These are phyloP conservation scores for Sturnira hondurensis DNA, from an alignment of 2,113 vertebrate species.

Conservation along the genomic window DNA sequence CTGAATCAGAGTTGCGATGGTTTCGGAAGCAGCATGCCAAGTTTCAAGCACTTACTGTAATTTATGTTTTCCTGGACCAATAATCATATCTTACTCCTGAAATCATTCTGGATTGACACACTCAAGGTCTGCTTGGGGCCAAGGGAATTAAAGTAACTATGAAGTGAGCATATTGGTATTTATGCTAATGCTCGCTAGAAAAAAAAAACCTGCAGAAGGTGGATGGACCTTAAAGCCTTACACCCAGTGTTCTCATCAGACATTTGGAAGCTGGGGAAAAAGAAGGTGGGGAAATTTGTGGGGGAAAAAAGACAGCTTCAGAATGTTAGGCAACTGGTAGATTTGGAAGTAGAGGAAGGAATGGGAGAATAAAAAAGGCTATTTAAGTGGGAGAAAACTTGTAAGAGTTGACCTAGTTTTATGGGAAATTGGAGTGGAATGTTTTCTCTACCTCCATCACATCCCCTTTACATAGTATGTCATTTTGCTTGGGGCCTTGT, in stretches of 20 bases:
- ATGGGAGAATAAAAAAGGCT: neutral
- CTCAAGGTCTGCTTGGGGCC: neutral
- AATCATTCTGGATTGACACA: conserved; percentile 33
- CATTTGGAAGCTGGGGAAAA: neutral
- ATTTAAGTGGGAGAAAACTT: neutral
- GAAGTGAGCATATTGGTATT: conserved; percentile 45
- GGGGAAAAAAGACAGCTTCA: neutral
- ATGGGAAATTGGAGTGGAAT: neutral
- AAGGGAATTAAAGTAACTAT: conserved; percentile 58
- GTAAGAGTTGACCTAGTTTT: neutral
- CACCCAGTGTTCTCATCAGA: neutral
- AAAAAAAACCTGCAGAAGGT: conserved; percentile 1
- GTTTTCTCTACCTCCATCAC: neutral
- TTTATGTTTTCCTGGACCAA: conserved; percentile 40
- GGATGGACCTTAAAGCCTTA: neutral
- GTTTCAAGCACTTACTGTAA: conserved; percentile 37
- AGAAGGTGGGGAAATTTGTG: neutral
- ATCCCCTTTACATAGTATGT: too few species aligned
- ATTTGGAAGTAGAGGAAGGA: neutral
- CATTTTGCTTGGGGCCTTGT: neutral
- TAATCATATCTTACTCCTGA: conserved; percentile 31
- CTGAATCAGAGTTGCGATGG: neutral
- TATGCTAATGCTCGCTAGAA: conserved; percentile 29
- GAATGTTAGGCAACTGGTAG: neutral
- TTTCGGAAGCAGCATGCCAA: neutral